Evolutionary conservation across 2,797 vertebrate genomes (phyloP).

Genomic region (Esox lucius): DNA sequence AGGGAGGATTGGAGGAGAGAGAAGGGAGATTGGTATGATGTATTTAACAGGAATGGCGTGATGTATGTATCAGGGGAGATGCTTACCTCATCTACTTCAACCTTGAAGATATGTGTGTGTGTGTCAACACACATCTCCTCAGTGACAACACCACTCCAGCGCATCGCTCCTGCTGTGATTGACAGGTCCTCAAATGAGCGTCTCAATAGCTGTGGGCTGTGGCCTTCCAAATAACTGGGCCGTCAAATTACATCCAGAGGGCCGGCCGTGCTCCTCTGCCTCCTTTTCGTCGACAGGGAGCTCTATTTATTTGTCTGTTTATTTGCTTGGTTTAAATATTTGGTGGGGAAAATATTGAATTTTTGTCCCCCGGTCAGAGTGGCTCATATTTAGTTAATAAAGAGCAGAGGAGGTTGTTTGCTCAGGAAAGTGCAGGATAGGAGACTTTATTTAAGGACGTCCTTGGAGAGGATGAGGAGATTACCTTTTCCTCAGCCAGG

Average conservation of each 20-base stretch:
- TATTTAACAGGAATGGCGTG: slow-evolving; percentile 67
- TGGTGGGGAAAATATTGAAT: slow-evolving; percentile 90
- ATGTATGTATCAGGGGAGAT: slow-evolving; percentile 70
- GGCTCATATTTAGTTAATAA: slow-evolving; percentile 89
- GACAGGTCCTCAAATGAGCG: slow-evolving; percentile 90
- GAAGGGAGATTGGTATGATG: slow-evolving; percentile 54
- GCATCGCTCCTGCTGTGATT: slow-evolving; percentile 75
- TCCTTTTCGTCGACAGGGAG: slow-evolving; percentile 75
- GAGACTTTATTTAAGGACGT: slow-evolving; percentile 80
- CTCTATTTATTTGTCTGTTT: slow-evolving; percentile 88
- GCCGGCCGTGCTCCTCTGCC: slow-evolving; percentile 79
- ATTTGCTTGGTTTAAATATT: slow-evolving; percentile 94
- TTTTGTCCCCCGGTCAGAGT: slow-evolving; percentile 86
- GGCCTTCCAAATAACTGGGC: slow-evolving; percentile 91
- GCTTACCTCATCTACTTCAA: slow-evolving; percentile 74
- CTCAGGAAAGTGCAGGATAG: slow-evolving; percentile 76
- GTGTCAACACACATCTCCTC: slow-evolving; percentile 43
- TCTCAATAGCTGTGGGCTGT: slow-evolving; percentile 85
- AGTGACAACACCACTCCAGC: slow-evolving; percentile 48
- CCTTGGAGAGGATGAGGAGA: slow-evolving; percentile 66
- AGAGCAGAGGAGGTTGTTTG: slow-evolving; percentile 86
- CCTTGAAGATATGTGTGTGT: slow-evolving; percentile 62
- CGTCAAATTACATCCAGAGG: slow-evolving; percentile 89
- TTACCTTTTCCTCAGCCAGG: slow-evolving; percentile 75
- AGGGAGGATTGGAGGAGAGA: slow-evolving; percentile 27